These are phyloP conservation scores for Oscheius sp. DNA, from an alignment of 1,140 invertebrate genomes.

Conservation along the genomic window DNA sequence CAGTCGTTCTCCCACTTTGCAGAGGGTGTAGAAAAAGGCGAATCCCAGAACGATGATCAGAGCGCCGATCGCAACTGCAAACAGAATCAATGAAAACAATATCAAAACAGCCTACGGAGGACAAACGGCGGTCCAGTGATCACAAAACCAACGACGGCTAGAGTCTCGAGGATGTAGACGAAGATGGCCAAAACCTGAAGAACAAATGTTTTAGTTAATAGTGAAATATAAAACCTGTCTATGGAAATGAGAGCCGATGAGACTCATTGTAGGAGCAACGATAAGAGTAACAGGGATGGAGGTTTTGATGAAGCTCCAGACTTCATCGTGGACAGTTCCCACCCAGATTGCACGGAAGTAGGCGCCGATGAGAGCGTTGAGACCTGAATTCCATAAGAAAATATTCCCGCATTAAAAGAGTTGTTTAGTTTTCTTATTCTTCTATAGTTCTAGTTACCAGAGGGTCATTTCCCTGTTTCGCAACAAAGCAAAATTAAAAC, in stretches of 20 bases:
- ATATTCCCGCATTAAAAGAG: no score
- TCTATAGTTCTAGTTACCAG: no score
- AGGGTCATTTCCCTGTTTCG: no score
- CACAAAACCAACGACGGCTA: constrained; percentile 48
- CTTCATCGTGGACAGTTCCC: constrained; percentile 12
- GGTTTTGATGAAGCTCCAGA: constrained; percentile 5
- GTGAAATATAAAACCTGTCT: constrained; percentile 5
- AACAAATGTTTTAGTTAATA: neutral
- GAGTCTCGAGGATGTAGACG: constrained; percentile 46
- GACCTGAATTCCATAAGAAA: constrained; percentile 5
- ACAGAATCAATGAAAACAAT: neutral
- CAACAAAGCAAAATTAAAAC: no score
- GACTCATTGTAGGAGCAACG: constrained; percentile 40
- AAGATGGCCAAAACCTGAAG: constrained; percentile 43
- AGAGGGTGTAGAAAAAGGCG: constrained; percentile 21
- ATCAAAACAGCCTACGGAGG: neutral
- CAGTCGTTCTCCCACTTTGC: neutral
- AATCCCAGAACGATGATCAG: constrained; percentile 35
- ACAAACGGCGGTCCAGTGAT: constrained; percentile 23
- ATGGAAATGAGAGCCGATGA: constrained; percentile 52
- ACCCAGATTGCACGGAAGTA: neutral
- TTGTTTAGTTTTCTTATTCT: no score
- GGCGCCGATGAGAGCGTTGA: neutral
- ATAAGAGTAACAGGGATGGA: constrained; percentile 45
- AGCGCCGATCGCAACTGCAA: constrained; percentile 10